Conservation (phyloP, 1,140 invertebrate genomes). For the Tetramorium parvispinum region DNA sequence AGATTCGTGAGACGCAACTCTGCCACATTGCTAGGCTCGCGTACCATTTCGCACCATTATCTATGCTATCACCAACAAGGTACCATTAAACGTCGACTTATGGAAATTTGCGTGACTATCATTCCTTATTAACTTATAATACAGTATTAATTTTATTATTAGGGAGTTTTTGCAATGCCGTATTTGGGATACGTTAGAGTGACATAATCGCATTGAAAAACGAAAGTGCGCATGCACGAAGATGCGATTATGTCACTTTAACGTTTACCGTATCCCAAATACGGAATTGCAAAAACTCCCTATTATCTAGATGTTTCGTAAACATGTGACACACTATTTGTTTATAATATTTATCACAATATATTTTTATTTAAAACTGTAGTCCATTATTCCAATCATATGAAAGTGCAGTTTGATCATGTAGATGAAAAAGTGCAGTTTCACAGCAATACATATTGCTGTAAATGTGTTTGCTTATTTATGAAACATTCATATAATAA, state of each 20-base stretch:
- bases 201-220: too few relatives aligned
- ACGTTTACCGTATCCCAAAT: too few relatives aligned
- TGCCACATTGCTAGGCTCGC: slow-evolving; percentile 55
- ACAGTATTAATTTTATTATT: not conserved
- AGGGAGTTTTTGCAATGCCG: too few relatives aligned
- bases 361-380: not conserved
- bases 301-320: not conserved
- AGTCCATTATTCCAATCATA: too few relatives aligned
- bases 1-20: slow-evolving; percentile 67
- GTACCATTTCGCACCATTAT: slow-evolving; percentile 1
- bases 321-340: not conserved
- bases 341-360: not conserved
- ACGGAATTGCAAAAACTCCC: too few relatives aligned
- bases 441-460: not conserved
- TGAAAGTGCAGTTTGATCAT: not conserved
- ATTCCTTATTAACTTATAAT: not conserved
- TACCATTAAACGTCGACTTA: not conserved
- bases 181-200: too few relatives aligned
- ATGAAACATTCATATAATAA: not conserved
- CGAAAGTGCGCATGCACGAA: too few relatives aligned
- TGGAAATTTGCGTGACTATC: not conserved
- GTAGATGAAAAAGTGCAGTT: not conserved
- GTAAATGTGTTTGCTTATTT: not conserved
- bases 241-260: too few relatives aligned
- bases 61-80: slow-evolving; percentile 8